Evolutionary conservation across 2,113 vertebrate genomes (phyloP), one percentile per base, ranked within the genome.

Genomic region (Emydocephalus ijimae): DNA sequence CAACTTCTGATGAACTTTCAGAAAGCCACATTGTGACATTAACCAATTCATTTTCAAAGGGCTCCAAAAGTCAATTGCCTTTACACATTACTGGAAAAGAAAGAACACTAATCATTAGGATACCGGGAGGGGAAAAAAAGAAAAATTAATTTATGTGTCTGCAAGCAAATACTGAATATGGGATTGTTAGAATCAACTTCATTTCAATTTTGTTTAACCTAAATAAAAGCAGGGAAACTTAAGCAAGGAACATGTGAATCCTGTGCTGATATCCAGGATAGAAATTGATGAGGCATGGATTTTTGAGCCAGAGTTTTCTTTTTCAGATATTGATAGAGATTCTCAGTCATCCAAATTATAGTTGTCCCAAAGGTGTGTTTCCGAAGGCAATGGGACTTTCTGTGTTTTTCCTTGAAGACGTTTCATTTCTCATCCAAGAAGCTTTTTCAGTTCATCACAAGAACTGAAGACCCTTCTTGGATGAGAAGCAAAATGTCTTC

Each of bases 71-170:
- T 39, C 43, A 64, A 52, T 61, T 23, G 34, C 12, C 24, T 86
- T 90, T 55, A 52, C 24, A 89, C 21, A 34, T 57, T 43, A 39
- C 43, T 85, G 59, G 56, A 34, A 26, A 61, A 29, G 56, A 50
- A 61, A 57, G 24, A 23, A 29, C 20, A 18, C 50, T 29, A 39
- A 57, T 89, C 34, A 21, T 81, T 81, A 81, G 34, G 34, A 81
- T 21, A 9, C 2, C 1, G 2, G n/a, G 18, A 3, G 7, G 1
- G 34, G 74, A 0, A 3, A 39, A 21, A 20, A 20, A 39, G 15
- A 81, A 34, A 39, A 43, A 14, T 1, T 39, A 81, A 43, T 43
- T 43, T 81, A 81, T 81, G 69, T 39, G 34, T 39, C 34, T 81
- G 69, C 18, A 81, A 39, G n/a, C 34, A 81, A 81, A 81, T 15